Percentiles rank a stretch among this genome's conserved stretches.
phyloP scores from a whole-genome alignment of 2,888 invertebrate genomes.

The Agrotis puta region DNA sequence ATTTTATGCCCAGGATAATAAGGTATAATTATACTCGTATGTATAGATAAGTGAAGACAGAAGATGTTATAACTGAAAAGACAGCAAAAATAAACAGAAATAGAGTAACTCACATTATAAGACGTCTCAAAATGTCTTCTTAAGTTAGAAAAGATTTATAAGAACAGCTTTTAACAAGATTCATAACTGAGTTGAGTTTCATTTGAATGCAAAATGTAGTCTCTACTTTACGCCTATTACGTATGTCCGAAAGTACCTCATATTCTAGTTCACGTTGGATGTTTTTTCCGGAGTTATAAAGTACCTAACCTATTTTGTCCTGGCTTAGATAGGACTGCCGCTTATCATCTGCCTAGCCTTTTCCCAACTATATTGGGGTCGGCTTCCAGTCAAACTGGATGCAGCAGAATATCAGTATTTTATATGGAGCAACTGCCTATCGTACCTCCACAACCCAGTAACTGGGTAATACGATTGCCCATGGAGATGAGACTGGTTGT shows the following conservation, averaged over 20 bases:
- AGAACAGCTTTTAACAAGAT: slow-evolving; percentile 34
- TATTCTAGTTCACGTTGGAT: slow-evolving; percentile 11
- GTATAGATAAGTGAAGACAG: neutral
- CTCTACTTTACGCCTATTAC: slow-evolving; percentile 41
- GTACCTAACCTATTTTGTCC: neutral
- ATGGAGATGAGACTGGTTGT: too few species aligned
- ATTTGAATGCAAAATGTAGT: slow-evolving; percentile 50
- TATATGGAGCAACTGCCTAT: too few species aligned
- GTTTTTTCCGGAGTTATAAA: neutral
- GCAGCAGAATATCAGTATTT: too few species aligned
- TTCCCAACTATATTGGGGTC: too few species aligned
- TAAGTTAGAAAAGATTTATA: slow-evolving; percentile 4
- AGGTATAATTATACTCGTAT: too few species aligned
- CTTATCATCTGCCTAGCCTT: too few species aligned
- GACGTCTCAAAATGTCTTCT: slow-evolving; percentile 12
- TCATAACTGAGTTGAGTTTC: slow-evolving; percentile 35
- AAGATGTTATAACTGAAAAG: neutral
- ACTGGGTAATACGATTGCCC: too few species aligned
- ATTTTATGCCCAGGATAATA: too few species aligned
- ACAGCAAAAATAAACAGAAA: neutral
- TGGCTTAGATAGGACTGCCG: neutral
- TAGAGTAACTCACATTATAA: slow-evolving; percentile 10
- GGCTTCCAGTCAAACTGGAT: too few species aligned
- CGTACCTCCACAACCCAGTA: too few species aligned
- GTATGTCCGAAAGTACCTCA: slow-evolving; percentile 16